Conservation (phyloP, 1,140 invertebrate species). For the Solenopsis fugax region DNA sequence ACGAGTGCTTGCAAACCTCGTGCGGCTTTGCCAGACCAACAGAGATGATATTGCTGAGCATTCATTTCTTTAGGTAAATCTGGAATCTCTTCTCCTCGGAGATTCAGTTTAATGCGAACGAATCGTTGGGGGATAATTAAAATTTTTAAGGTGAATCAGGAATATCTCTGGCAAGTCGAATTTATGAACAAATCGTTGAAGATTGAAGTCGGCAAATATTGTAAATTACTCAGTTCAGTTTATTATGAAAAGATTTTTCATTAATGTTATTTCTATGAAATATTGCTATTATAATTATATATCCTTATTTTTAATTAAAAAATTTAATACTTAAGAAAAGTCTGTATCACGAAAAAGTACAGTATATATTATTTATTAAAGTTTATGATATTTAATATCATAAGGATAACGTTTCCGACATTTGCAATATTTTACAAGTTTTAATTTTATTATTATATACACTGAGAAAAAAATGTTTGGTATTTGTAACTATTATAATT, state of each 20-base stretch:
- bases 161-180: not conserved
- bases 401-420: too few species aligned
- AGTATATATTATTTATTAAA: too few species aligned
- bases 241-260: not conserved
- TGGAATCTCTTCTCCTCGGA: not conserved
- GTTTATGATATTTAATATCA: too few species aligned
- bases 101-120: not conserved
- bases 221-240: not conserved
- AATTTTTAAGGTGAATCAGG: not conserved
- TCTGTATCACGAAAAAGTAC: too few species aligned
- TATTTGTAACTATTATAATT: too few species aligned
- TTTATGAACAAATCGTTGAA: not conserved
- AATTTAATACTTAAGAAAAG: not conserved
- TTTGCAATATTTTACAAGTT: too few species aligned
- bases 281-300: not conserved
- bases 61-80: not conserved
- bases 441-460: too few species aligned
- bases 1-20: not conserved
- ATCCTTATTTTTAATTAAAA: not conserved
- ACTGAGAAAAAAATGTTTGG: too few species aligned
- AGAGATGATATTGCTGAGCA: conserved; percentile 6
- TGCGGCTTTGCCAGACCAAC: not conserved
- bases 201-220: not conserved
- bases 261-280: too few species aligned
- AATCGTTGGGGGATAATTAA: not conserved